phyloP scores from a whole-genome alignment of 2,797 vertebrate genomes.

The Aldrovandia affinis region DNA sequence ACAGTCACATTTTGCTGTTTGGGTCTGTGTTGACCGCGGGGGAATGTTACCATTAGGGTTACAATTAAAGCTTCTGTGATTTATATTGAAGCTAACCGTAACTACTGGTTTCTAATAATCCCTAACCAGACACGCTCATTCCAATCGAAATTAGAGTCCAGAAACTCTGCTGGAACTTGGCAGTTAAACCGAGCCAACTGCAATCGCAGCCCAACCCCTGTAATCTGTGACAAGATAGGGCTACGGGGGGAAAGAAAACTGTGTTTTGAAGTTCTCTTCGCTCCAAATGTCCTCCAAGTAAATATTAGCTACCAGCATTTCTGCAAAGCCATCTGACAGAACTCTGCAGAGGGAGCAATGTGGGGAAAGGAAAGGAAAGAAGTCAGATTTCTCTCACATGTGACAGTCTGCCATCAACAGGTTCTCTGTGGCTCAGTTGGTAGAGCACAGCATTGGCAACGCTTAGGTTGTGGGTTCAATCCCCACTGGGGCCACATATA shows the following conservation, averaged over 20 bases:
- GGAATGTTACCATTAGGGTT: conserved; percentile 29
- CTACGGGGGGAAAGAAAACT: conserved; percentile 2
- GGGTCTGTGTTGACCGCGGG: conserved; percentile 25
- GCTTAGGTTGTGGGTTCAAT: no score
- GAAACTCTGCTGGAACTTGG: conserved; percentile 22
- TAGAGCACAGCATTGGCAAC: no score
- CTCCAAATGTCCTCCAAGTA: conserved; percentile 16
- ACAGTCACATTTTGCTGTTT: background rate
- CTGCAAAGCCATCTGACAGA: background rate
- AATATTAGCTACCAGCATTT: conserved; percentile 21
- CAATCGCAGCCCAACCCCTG: conserved; percentile 24
- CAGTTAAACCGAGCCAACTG: conserved; percentile 28
- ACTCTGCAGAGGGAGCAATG: no score
- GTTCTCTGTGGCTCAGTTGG: no score
- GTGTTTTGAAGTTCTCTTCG: conserved; percentile 29
- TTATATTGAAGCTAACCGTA: conserved; percentile 28
- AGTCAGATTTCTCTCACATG: background rate
- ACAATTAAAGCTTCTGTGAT: conserved; percentile 21
- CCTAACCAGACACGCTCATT: conserved; percentile 31
- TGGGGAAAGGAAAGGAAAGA: background rate
- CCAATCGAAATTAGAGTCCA: conserved; percentile 30
- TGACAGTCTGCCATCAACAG: background rate
- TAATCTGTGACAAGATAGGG: conserved; percentile 30
- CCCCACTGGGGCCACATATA: no score
- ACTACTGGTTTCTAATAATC: conserved; percentile 35